A percentile compares a stretch with the other conserved stretches of the same genome.
Conservation (phyloP, 2,113 vertebrate genomes). For the Ailurus styani region DNA sequence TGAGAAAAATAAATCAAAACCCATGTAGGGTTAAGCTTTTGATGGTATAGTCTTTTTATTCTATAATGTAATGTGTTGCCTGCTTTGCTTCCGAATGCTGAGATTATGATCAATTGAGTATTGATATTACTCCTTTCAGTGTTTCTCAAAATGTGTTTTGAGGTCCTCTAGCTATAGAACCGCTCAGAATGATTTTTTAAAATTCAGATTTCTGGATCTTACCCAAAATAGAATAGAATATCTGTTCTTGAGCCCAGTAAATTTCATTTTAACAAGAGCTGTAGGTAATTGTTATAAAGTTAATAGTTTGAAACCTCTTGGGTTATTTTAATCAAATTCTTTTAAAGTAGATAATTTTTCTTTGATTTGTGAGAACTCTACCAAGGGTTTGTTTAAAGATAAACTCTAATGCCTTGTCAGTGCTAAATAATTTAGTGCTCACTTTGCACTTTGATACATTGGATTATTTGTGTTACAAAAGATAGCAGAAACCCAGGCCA, state of each 20-base stretch:
- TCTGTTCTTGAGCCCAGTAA: background rate
- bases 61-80: background rate
- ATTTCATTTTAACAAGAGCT: background rate
- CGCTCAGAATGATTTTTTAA: background rate
- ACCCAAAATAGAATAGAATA: background rate
- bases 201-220: background rate
- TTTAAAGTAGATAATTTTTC: background rate
- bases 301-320: background rate
- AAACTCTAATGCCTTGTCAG: background rate
- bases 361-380: background rate
- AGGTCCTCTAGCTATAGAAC: background rate
- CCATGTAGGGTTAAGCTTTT: background rate
- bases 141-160: background rate
- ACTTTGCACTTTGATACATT: background rate
- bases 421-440: background rate
- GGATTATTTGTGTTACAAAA: background rate
- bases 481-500: background rate
- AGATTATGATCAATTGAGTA: background rate
- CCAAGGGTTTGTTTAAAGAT: background rate
- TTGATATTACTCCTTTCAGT: background rate
- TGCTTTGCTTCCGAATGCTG: background rate
- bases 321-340: background rate
- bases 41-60: background rate
- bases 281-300: background rate
- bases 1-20: background rate